Conservation (phyloP, 2,113 vertebrate genomes). For the Pandion haliaetus region DNA sequence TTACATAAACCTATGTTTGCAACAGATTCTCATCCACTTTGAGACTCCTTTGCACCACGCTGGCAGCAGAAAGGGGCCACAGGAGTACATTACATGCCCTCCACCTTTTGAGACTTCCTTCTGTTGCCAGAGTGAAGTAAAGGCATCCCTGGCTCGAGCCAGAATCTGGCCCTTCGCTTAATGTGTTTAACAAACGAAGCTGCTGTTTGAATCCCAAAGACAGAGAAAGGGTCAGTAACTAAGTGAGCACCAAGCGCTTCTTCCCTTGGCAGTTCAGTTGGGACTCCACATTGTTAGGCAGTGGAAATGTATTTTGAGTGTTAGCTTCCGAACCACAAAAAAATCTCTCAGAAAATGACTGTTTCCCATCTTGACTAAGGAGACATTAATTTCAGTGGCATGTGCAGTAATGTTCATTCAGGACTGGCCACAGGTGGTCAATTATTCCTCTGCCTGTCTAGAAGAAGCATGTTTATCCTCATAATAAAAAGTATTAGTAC, state of each 20-base stretch:
- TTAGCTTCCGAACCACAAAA: background rate
- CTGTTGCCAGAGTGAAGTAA: background rate
- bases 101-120: background rate
- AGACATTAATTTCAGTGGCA: background rate
- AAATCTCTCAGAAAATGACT: background rate
- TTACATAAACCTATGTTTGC: background rate
- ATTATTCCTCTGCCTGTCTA: constrained; percentile 17
- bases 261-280: background rate
- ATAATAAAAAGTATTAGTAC: constrained; percentile 35
- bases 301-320: background rate
- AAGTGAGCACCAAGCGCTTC: background rate
- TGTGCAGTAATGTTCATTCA: background rate
- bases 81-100: background rate
- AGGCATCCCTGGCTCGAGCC: background rate
- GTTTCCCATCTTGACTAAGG: background rate
- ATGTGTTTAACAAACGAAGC: background rate
- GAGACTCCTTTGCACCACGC: background rate
- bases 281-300: background rate
- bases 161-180: background rate
- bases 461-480: constrained; percentile 25
- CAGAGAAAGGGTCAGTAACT: background rate
- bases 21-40: background rate
- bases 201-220: background rate
- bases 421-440: constrained; percentile 19
- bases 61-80: background rate